A percentile compares a stretch with the other conserved stretches of the same genome.
phyloP scores from a whole-genome alignment of 2,888 invertebrate genomes.

The Cancer borealis region DNA sequence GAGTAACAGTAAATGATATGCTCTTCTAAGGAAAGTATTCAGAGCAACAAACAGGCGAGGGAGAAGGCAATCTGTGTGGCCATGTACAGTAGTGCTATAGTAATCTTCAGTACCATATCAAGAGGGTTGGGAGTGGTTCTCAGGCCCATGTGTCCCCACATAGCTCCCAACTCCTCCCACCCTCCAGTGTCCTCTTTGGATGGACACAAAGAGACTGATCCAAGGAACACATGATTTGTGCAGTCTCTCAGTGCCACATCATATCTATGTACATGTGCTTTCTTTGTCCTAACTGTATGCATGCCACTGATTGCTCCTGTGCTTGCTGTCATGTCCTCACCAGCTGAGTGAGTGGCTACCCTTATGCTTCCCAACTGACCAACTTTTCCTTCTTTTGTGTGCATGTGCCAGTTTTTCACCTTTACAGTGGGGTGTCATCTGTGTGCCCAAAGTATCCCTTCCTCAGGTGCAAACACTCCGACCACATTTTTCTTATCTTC shows the following conservation, averaged over 20 bases:
- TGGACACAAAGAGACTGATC: background rate
- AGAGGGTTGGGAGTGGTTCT: background rate
- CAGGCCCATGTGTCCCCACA: slow-evolving; percentile 18
- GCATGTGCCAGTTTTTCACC: background rate
- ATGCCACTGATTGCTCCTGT: slow-evolving; percentile 27
- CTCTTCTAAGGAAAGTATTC: background rate
- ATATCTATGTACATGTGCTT: slow-evolving; percentile 41
- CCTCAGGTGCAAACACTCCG: slow-evolving; percentile 43
- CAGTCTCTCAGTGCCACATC: slow-evolving; percentile 16
- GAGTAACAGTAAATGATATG: background rate
- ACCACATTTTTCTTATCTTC: background rate
- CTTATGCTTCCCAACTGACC: background rate
- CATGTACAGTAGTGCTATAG: slow-evolving; percentile 13
- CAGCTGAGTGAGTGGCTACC: background rate
- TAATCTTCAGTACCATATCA: slow-evolving; percentile 37
- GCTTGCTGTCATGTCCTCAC: slow-evolving; percentile 15
- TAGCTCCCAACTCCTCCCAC: background rate
- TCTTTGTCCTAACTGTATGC: slow-evolving; percentile 25
- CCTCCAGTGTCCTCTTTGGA: background rate
- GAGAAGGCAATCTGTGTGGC: background rate
- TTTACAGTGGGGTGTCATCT: background rate
- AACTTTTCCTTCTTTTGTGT: slow-evolving; percentile 13
- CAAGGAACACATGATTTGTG: background rate
- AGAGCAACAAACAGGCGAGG: background rate
- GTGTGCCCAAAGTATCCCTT: slow-evolving; percentile 33